Evolutionary conservation across 2,797 vertebrate species (phyloP).

Genomic region (Dipus sagitta): DNA sequence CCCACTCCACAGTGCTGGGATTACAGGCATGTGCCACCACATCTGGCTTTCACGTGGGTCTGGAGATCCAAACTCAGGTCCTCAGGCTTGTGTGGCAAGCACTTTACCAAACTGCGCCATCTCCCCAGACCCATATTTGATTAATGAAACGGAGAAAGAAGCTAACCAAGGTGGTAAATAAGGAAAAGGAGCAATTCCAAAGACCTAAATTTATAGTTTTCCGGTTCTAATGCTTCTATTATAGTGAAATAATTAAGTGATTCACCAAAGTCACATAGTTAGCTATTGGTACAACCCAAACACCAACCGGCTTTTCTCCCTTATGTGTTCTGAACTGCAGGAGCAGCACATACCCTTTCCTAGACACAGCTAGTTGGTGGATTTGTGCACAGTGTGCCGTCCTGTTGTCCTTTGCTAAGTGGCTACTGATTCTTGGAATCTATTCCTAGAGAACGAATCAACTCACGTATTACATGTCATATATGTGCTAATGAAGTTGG

Average conservation of each 20-base stretch:
- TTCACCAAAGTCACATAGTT: background rate
- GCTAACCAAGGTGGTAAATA: background rate
- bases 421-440: slow-evolving; percentile 35
- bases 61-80: no score
- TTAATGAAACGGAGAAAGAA: background rate
- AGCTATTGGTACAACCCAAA: background rate
- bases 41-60: no score
- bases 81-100: no score
- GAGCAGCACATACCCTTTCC: background rate
- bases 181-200: background rate
- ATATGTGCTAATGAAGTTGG: background rate
- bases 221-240: background rate
- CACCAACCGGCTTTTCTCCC: background rate
- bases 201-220: background rate
- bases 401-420: background rate
- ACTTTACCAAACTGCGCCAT: no score
- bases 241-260: background rate
- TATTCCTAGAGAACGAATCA: slow-evolving; percentile 4
- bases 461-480: background rate
- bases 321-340: background rate
- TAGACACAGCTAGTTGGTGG: background rate
- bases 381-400: background rate
- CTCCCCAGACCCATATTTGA: background rate
- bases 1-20: no score
- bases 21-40: no score